Base-by-base conservation (phyloP, 1,140 invertebrate species). In the Choristoneura fumiferana region DNA sequence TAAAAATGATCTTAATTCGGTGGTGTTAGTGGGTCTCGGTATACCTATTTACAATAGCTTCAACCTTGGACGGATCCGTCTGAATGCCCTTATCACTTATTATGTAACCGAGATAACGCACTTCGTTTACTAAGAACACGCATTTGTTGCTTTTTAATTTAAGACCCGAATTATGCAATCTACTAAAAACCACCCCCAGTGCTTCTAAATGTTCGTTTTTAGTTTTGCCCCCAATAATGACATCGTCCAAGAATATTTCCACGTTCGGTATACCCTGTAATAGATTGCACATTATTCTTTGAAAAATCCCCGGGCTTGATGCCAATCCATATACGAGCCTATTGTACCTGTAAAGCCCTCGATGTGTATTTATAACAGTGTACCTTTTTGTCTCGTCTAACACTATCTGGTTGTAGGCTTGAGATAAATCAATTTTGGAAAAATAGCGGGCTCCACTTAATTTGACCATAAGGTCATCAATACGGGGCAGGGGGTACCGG, bases 241-340 rank as follows among this genome's bases (percentile, higher is more conserved):
- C 29, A 17, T 55, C 59, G 22, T 60, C 59, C n/a, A n/a, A n/a
- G n/a, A n/a, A n/a, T n/a, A n/a, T n/a, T n/a, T n/a, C n/a, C n/a
- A n/a, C n/a, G n/a, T 61, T 59, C 0, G 60, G 38, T n/a, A 76
- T 61, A 1, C 60, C 76, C 22, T 34, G 8, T 13, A 85, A 54
- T 4, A 79, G 57, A 39, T 69, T 49, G 15, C 85, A 76, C 57
- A 87, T 81, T 34, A 77, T 69, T 0, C 73, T 40, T 71, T 73
- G 8, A 73, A n/a, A n/a, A n/a, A n/a, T n/a, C n/a, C n/a, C n/a
- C n/a, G n/a, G n/a, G n/a, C n/a, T n/a, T n/a, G n/a, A 65, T 0
- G 71, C 62, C 1, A 89, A 57, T 0, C 87, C 89, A 64, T 81
- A 89, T 18, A 74, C 70, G 13, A 89, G 53, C 45, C 76, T 61